A percentile compares a stretch with the other conserved stretches of the same genome.
phyloP scores from a whole-genome alignment of 2,113 vertebrate genomes.

The Sinosuthora webbiana region DNA sequence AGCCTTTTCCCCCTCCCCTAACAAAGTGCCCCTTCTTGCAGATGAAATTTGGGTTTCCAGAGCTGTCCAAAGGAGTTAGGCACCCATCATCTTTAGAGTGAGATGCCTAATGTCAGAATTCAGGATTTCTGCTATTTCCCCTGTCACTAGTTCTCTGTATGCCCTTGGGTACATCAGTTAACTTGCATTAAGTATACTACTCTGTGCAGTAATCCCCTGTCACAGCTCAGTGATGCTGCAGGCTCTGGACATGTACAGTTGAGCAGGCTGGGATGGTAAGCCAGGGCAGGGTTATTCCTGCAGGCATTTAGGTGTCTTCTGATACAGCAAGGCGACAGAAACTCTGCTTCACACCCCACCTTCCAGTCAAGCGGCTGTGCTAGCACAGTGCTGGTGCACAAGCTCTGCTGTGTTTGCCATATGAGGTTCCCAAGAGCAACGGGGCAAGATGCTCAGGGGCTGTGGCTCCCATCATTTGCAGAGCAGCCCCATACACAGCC shows the following conservation, averaged over 20 bases:
- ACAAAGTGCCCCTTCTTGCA: neutral
- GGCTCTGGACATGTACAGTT: neutral
- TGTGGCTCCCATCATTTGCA: neutral
- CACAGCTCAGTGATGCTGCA: neutral
- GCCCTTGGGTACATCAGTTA: neutral
- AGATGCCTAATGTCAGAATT: neutral
- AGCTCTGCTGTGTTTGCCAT: neutral
- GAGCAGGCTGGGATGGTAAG: neutral
- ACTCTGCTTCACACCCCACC: neutral
- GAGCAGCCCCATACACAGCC: neutral
- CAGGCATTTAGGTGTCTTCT: neutral
- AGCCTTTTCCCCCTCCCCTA: neutral
- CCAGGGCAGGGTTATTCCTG: neutral
- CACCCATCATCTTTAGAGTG: neutral
- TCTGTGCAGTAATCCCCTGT: neutral
- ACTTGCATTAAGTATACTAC: neutral
- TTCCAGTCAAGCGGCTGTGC: neutral
- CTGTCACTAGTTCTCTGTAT: neutral
- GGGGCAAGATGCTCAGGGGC: neutral
- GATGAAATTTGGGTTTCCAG: neutral
- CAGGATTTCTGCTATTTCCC: neutral
- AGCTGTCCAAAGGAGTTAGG: neutral
- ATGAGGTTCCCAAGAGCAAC: neutral
- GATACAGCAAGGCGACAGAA: neutral
- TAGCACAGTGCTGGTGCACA: accelerated